Conservation (phyloP, 2,113 vertebrate species). For the Gobio gobio region DNA sequence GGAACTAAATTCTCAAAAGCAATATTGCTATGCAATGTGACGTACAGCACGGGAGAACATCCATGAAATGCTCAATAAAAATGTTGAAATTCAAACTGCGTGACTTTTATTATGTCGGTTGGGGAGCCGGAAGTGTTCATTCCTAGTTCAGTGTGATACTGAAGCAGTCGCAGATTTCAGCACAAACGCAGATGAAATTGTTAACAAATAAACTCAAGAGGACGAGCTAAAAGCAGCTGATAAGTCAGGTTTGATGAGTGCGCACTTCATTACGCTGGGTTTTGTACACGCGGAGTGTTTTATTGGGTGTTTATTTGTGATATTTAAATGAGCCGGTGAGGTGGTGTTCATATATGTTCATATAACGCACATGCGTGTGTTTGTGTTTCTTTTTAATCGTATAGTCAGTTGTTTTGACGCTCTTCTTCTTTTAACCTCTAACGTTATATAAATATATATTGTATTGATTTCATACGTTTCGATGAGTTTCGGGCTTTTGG, state of each 20-base stretch:
- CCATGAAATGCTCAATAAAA: neutral
- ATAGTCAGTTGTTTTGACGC: neutral
- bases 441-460: neutral
- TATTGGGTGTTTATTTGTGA: neutral
- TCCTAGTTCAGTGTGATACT: neutral
- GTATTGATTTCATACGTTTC: neutral
- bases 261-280: neutral
- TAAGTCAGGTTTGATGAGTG: conserved; percentile 18
- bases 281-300: neutral
- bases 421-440: neutral
- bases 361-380: neutral
- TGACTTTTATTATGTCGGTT: conserved; percentile 49
- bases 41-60: conserved; percentile 23
- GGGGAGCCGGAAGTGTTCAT: conserved; percentile 9
- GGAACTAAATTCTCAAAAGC: conserved; percentile 11
- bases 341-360: neutral
- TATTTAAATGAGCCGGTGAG: conserved; percentile 31
- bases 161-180: conserved; percentile 17
- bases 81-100: neutral
- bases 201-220: neutral
- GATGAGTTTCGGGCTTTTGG: neutral
- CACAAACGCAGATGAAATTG: neutral
- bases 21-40: conserved; percentile 54
- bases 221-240: neutral
- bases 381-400: neutral